Evolutionary conservation across 2,797 vertebrate species (phyloP), one percentile per base, ranked within the genome.

Genomic region (Anguilla pacifica): DNA sequence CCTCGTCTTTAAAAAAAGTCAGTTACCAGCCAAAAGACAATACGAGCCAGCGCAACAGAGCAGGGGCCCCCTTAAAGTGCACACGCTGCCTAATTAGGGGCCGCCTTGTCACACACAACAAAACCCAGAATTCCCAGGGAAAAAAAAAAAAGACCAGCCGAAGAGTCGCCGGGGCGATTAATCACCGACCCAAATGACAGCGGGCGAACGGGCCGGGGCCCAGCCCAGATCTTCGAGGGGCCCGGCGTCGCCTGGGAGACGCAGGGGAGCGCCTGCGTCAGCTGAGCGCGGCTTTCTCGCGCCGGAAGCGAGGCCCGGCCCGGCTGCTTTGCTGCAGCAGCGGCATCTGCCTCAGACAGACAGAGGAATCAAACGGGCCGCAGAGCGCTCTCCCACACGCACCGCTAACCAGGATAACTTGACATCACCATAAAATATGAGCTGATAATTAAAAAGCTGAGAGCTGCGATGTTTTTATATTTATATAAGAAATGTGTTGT

Each of bases 391-490:
- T 72, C 28, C 35, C 3, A 15, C 70, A 3, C 74, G 10, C 77
- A 10, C 43, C 7, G 17, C 43, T n/a, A 81, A 81, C 35, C 31
- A 43, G 31, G 72, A 43, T 6, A 39, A 77, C 43, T 22, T 77
- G 7, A 49, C 77, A 46, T 81, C 43, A 22, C 77, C 43, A n/a
- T 81, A 49, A 81, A 81, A 81, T 81, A 49, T 15, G 39, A 49
- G 77, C 43, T n/a, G 77, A 81, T 81, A 81, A 79, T 79, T 79
- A 79, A 79, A 51, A 81, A 25, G 77, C 77, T 49, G 77, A 53
- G 7, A 9, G 55, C 83, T 84, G 83, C 55, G 55, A 84, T 39
- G 31, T 84, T 84, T 57, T 57, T 31, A 31, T 31, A 31, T 31
- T 31, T 31, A 31, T 31, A 31, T 31, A 31, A 55, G 2, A 25